Percentiles rank a stretch among this genome's conserved stretches.
phyloP scores from a whole-genome alignment of 1,140 invertebrate species.

The Battus philenor region DNA sequence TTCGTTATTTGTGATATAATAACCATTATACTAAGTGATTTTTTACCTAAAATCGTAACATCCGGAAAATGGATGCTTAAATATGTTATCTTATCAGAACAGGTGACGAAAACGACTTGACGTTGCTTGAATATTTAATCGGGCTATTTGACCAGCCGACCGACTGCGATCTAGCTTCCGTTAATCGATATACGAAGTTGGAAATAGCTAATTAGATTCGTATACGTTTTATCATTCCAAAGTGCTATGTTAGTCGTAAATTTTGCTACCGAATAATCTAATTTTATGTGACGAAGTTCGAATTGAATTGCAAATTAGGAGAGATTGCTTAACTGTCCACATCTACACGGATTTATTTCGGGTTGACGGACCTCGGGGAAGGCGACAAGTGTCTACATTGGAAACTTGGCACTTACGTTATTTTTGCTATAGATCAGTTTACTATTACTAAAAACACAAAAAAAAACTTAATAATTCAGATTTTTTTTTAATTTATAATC shows the following conservation, averaged over 20 bases:
- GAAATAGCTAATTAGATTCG: not conserved
- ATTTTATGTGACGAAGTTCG: slow-evolving; percentile 1
- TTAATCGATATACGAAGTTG: not conserved
- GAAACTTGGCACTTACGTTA: too few species aligned
- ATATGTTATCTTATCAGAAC: slow-evolving; percentile 5
- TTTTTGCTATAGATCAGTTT: too few species aligned
- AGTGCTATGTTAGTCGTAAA: slow-evolving; percentile 6
- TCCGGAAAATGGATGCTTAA: too few species aligned
- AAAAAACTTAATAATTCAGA: too few species aligned
- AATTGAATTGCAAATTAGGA: slow-evolving; percentile 12
- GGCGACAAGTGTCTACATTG: too few species aligned
- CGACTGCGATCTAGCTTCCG: not conserved
- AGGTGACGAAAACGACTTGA: slow-evolving; percentile 6
- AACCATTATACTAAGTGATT: too few species aligned
- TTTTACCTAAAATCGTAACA: too few species aligned
- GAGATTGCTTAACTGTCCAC: not conserved
- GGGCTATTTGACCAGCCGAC: slow-evolving; percentile 1
- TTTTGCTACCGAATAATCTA: slow-evolving; percentile 7
- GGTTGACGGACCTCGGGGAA: too few species aligned
- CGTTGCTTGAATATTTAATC: slow-evolving; percentile 1
- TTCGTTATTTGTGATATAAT: too few species aligned
- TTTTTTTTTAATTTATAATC: too few species aligned
- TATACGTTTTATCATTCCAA: slow-evolving; percentile 5
- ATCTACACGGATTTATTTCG: too few species aligned
- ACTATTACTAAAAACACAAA: too few species aligned